These are phyloP conservation scores for Micromussa lordhowensis DNA, from an alignment of 92 coral and sea anemone genomes.

Conservation along the genomic window DNA sequence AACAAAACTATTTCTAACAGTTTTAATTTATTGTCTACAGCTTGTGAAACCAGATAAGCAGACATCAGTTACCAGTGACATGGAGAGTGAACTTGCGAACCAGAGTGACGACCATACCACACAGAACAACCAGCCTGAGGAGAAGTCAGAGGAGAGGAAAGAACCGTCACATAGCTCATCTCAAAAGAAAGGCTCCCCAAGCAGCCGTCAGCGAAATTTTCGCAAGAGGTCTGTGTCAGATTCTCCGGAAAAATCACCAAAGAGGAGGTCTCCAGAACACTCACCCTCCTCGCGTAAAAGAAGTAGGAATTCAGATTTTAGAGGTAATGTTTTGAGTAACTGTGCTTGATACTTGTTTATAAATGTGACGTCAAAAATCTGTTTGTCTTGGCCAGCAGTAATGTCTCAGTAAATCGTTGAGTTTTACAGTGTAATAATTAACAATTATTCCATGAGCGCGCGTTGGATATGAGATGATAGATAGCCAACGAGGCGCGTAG, in stretches of 20 bases:
- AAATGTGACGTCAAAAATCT: too few relatives aligned
- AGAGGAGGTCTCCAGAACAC: slow-evolving; percentile 12
- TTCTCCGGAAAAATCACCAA: slow-evolving; percentile 43
- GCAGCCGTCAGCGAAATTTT: slow-evolving; percentile 25
- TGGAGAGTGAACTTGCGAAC: slow-evolving; percentile 25
- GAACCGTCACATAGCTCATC: slow-evolving; percentile 10
- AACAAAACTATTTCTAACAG: not conserved
- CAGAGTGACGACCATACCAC: not conserved
- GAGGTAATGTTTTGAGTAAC: slow-evolving; percentile 19
- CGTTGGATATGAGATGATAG: too few relatives aligned
- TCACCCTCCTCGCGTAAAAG: slow-evolving; percentile 32
- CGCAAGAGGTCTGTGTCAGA: slow-evolving; percentile 42
- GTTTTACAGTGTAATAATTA: too few relatives aligned
- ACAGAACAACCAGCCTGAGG: slow-evolving; percentile 9
- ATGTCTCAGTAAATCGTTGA: too few relatives aligned
- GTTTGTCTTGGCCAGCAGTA: too few relatives aligned
- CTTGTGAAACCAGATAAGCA: not conserved
- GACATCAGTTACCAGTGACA: not conserved
- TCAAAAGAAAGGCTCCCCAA: slow-evolving; percentile 16
- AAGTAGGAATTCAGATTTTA: slow-evolving; percentile 29
- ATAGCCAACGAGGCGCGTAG: too few relatives aligned
- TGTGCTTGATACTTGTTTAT: not conserved
- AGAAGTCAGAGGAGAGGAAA: not conserved
- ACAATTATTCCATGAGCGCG: too few relatives aligned
- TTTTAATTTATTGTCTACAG: not conserved